Evolutionary conservation across 2,888 invertebrate genomes (phyloP).

Genomic region (Euplexia lucipara): DNA sequence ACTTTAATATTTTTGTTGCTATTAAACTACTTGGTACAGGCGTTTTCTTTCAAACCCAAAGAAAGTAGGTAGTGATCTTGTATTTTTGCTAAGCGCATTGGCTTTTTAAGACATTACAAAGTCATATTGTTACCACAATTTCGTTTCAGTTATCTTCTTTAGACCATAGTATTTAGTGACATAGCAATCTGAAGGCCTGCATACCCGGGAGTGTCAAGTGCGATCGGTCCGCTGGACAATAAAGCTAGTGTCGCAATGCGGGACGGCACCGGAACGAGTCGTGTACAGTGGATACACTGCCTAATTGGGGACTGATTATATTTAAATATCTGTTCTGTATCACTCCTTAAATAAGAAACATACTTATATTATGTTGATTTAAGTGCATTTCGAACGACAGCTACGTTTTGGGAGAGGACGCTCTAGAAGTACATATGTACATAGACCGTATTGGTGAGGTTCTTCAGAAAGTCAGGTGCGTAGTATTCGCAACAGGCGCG

Average conservation of each 20-base stretch:
- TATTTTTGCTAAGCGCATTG: too few relatives aligned
- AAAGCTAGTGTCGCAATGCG: conserved; percentile 64
- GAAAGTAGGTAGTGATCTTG: too few relatives aligned
- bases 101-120: too few relatives aligned
- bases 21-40: too few relatives aligned
- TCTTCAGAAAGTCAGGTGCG: too few relatives aligned
- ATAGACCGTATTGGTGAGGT: too few relatives aligned
- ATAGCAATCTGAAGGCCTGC: background rate
- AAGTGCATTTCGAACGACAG: background rate
- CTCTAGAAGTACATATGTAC: too few relatives aligned
- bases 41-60: too few relatives aligned
- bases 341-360: background rate
- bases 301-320: conserved; percentile 46
- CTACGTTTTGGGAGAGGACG: too few relatives aligned
- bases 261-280: conserved; percentile 38
- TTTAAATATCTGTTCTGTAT: conserved; percentile 25
- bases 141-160: background rate
- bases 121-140: too few relatives aligned
- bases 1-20: too few relatives aligned
- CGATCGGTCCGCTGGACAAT: conserved; percentile 35
- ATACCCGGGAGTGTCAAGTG: conserved; percentile 7
- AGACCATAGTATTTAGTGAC: background rate
- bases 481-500: too few relatives aligned
- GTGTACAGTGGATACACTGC: conserved; percentile 30
- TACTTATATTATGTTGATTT: background rate